Base-by-base conservation (phyloP, 1,140 invertebrate species). In the Oryctes rhinoceros region DNA sequence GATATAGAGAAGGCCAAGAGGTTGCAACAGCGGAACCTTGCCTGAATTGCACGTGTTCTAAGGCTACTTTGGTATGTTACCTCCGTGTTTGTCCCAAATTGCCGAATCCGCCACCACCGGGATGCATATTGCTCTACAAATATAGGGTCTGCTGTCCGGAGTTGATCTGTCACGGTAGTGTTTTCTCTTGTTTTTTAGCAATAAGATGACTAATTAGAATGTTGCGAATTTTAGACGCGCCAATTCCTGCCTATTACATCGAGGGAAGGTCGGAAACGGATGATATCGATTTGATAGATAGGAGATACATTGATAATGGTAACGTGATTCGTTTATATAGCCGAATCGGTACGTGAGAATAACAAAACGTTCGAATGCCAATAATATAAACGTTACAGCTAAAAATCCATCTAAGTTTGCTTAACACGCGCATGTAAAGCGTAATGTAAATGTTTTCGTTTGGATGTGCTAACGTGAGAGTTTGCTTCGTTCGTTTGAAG, bases 1-100 rank as follows among this genome's bases (percentile, higher is more conserved):
- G 89, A 86, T 91, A 91, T 85, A 88, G 89, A n/a, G 92, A 92
- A 84, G 92, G 91, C 59, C 87, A 89, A 13, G 83, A 89, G 62
- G 93, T 96, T 79, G 84, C 87, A 79, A 94, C 94, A 71, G 88
- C 90, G 47, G 94, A 95, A 85, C 92, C 94, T 13, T 96, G 95
- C 86, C 88, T 96, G 39, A 91, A 91, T 80, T 96, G 95, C 87
- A 91, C 91, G 80, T 96, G 95, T 87, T 89, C 88, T 30, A 90
- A 91, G 3, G 93, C 93, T 77, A 91, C 92, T 11, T 88, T 96
- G 44, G 89, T 94, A 49, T 96, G 95, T 87, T 91, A 93, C 79
- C 89, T 95, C 76, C 90, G 94, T 65, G 91, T 95, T 10, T 96
- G 95, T 84, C 92, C 93, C 7, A 89, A 92, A 81, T 89, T 94